phyloP scores from a whole-genome alignment of 2,113 vertebrate genomes.

The Callithrix jacchus region DNA sequence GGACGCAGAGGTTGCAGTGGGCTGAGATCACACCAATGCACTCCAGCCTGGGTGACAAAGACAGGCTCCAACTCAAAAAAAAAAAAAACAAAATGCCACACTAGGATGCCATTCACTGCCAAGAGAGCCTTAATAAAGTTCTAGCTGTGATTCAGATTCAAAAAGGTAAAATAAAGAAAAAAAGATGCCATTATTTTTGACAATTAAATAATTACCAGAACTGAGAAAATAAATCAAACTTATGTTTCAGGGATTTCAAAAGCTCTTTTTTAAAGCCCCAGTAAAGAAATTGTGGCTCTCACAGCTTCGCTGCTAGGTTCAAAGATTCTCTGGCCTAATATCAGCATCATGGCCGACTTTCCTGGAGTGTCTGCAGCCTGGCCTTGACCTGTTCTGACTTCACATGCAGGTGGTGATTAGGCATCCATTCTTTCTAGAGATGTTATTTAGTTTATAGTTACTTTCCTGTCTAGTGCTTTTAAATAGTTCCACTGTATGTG shows the following conservation, averaged over 20 bases:
- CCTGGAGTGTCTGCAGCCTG: background rate
- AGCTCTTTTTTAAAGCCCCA: conserved; percentile 38
- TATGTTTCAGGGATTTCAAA: conserved; percentile 78
- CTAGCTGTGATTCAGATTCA: conserved; percentile 74
- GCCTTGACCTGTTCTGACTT: background rate
- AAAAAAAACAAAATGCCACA: conserved; percentile 37
- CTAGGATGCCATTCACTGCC: conserved; percentile 65
- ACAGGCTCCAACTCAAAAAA: too few relatives aligned
- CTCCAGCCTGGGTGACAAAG: too few relatives aligned
- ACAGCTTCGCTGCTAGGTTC: background rate
- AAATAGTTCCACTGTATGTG: background rate
- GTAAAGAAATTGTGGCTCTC: conserved; percentile 29
- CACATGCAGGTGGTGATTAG: background rate
- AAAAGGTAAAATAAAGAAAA: conserved; percentile 56
- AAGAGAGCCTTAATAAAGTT: conserved; percentile 66
- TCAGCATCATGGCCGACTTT: background rate
- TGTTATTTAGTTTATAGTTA: background rate
- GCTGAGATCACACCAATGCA: too few relatives aligned
- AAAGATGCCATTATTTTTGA: conserved; percentile 63
- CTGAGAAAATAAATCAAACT: conserved; percentile 79
- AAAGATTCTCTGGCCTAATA: background rate
- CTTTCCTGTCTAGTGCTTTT: background rate
- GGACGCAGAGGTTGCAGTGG: too few relatives aligned
- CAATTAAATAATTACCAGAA: conserved; percentile 84
- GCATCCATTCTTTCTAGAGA: background rate